Base-by-base conservation (phyloP, 2,113 vertebrate species). In the Megalops atlanticus region DNA sequence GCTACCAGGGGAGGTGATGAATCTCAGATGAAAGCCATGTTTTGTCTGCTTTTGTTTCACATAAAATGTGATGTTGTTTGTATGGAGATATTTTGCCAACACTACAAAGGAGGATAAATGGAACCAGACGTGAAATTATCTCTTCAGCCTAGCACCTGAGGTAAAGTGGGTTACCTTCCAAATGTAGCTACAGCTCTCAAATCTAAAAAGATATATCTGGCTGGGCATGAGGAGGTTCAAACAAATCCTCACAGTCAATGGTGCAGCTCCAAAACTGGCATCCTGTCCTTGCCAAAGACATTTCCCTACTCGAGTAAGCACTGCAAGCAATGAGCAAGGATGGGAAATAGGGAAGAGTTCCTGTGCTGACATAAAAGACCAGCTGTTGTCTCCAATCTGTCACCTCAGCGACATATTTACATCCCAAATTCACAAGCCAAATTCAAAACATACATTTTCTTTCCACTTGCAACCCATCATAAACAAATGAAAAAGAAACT, bases 121-220 rank as follows among this genome's bases (percentile, higher is more conserved):
- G 31, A 64, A 64, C n/a, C 6, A 3, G 2, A 2, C n/a, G 0
- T 2, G 31, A 24, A 58, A 58, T 15, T 4, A 58, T 14, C 24
- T 24, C 52, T 58, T 58, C 52, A 58, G 52, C 21, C 24, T 58
- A n/a, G 52, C 52, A 58, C 52, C 52, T 58, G 52, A n/a, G 18
- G 52, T 14, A 45, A 45, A 45, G 7, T 24, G 52, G n/a, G n/a
- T 64, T 64, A 64, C 58, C 11, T 64, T 64, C n/a, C 24, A 64
- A 64, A 64, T 31, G 54, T 64, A 64, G 58, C 58, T n/a, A n/a
- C 58, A n/a, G 58, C n/a, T 64, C n/a, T 64, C n/a, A 64, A 27
- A 64, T 24, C 4, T 5, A 64, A 31, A 27, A 0, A 2, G n/a
- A 64, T 8, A 64, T 31, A 64, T 64, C n/a, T 2, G 58, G 58